Percentiles rank a stretch among this genome's conserved stretches.
These are phyloP conservation scores for Oreochromis niloticus DNA, from an alignment of 2,113 vertebrate species.

Conservation along the genomic window DNA sequence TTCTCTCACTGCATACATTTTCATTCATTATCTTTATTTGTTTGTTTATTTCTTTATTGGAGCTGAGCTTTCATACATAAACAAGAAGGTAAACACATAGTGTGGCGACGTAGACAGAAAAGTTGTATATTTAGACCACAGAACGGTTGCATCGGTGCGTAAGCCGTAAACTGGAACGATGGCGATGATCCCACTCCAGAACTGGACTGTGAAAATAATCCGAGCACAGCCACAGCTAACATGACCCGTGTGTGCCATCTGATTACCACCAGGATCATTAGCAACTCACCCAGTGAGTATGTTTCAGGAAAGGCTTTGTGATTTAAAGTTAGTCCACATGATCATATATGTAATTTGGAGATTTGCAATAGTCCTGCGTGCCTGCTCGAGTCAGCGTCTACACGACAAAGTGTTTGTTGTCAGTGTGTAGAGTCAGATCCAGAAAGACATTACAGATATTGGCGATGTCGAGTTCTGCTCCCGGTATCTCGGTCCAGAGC, in stretches of 20 bases:
- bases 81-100: neutral
- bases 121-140: neutral
- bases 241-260: neutral
- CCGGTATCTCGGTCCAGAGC: slow-evolving; percentile 57
- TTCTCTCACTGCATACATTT: neutral
- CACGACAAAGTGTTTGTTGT: neutral
- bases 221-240: neutral
- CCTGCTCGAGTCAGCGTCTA: neutral
- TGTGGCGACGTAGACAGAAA: too few relatives aligned
- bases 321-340: neutral
- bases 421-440: neutral
- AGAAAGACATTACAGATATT: slow-evolving; percentile 37
- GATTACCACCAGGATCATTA: neutral
- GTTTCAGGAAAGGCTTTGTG: neutral
- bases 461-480: slow-evolving; percentile 2
- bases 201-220: neutral
- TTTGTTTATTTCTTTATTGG: neutral
- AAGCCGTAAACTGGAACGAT: neutral
- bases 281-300: neutral
- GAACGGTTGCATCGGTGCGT: neutral
- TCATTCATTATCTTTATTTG: neutral
- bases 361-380: neutral
- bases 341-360: neutral
- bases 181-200: neutral
- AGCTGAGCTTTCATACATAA: neutral